Conservation (phyloP, 2,888 invertebrate genomes). For the Synergus itoensis region DNA sequence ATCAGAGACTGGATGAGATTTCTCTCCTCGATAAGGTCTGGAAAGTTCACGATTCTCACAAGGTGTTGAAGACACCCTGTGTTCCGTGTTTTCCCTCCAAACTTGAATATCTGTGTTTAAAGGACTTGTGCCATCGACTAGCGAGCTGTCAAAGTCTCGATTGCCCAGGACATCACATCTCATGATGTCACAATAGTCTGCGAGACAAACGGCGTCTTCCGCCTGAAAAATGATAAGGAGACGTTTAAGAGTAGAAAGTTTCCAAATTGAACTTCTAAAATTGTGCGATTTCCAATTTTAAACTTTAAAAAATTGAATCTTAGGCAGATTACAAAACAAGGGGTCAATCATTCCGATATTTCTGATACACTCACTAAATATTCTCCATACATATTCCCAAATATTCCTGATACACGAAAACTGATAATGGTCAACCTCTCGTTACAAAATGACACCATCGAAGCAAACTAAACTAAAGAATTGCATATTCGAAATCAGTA, state of each 20-base stretch:
- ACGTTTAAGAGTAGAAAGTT: slow-evolving; percentile 41
- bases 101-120: slow-evolving; percentile 89
- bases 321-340: no score
- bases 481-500: no score
- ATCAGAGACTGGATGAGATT: slow-evolving; percentile 14
- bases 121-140: slow-evolving; percentile 82
- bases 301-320: no score
- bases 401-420: no score
- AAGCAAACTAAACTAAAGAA: no score
- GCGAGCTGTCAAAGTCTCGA: slow-evolving; percentile 81
- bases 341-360: no score
- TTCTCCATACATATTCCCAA: no score
- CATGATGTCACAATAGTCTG: slow-evolving; percentile 97
- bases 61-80: slow-evolving; percentile 74
- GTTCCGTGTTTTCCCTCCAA: slow-evolving; percentile 89
- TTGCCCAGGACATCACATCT: slow-evolving; percentile 93
- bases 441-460: no score
- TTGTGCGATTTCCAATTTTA: neutral
- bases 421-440: no score
- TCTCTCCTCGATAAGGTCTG: slow-evolving; percentile 17
- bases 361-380: no score
- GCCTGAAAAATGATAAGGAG: slow-evolving; percentile 80
- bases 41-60: slow-evolving; percentile 36
- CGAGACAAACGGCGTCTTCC: slow-evolving; percentile 94
- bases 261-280: neutral